phyloP scores from a whole-genome alignment of 2,888 invertebrate species.

The Aphodius sticticus region DNA sequence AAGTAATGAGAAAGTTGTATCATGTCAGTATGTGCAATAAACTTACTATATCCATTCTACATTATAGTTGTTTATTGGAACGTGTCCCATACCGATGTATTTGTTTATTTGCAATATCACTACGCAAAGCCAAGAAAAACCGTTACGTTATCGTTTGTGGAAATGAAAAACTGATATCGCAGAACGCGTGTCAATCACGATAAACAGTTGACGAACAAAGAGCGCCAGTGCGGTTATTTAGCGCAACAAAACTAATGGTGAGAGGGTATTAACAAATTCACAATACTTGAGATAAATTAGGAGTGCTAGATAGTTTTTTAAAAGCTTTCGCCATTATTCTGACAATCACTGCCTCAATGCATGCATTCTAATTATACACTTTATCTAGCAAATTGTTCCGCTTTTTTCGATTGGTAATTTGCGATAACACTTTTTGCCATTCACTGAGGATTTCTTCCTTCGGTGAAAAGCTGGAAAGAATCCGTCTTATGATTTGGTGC shows the following conservation, averaged over 20 bases:
- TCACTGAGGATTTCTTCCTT: conserved; percentile 8
- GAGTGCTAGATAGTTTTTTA: background rate
- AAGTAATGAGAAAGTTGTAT: no score
- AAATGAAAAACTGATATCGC: background rate
- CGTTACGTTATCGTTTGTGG: background rate
- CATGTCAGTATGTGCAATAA: no score
- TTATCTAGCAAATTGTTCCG: background rate
- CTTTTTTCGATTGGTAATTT: background rate
- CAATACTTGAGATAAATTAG: background rate
- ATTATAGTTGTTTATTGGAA: no score
- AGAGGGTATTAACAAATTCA: background rate
- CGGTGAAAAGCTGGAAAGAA: background rate
- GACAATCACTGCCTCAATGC: background rate
- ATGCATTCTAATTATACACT: background rate
- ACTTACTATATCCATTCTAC: no score
- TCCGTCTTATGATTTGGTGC: background rate
- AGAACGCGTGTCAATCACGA: background rate
- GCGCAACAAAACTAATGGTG: no score
- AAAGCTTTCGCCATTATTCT: background rate
- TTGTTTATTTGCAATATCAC: background rate
- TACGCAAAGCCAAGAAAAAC: background rate
- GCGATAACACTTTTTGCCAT: background rate
- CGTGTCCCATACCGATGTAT: background rate
- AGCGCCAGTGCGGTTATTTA: background rate
- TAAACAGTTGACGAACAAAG: background rate